A percentile compares a stretch with the other conserved stretches of the same genome.
These are phyloP conservation scores for Grallaria varia DNA, from an alignment of 2,113 vertebrate genomes.

Conservation along the genomic window DNA sequence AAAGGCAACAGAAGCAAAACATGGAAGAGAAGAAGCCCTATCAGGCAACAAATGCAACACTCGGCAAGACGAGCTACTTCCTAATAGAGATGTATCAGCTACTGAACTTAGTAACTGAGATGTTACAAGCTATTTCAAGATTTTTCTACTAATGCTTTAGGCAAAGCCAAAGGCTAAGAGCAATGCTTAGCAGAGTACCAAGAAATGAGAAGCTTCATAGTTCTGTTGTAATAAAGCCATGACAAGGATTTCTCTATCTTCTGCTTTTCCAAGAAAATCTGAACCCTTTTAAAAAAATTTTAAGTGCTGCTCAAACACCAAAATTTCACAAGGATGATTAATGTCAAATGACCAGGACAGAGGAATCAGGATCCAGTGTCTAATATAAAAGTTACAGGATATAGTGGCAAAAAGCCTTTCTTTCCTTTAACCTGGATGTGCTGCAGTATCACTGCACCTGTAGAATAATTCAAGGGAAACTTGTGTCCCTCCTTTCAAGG, in stretches of 20 bases:
- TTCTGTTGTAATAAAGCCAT: not conserved
- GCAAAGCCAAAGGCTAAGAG: not conserved
- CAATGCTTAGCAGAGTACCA: not conserved
- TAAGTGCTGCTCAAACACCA: not conserved
- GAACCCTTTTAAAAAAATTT: not conserved
- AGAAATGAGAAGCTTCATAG: not conserved
- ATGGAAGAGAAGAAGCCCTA: not conserved
- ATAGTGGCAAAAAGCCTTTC: not conserved
- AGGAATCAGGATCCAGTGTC: not conserved
- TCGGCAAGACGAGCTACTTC: not conserved
- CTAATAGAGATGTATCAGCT: not conserved
- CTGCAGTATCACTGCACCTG: not conserved
- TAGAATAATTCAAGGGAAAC: not conserved
- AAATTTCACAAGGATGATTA: not conserved
- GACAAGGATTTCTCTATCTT: not conserved
- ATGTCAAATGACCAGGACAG: not conserved
- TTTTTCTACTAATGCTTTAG: not conserved
- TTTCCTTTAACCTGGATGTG: not conserved
- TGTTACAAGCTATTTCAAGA: not conserved
- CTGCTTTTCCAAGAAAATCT: not conserved
- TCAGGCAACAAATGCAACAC: not conserved
- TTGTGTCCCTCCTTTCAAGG: not conserved
- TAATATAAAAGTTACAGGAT: not conserved
- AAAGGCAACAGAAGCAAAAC: not conserved
- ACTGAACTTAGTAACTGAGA: not conserved